Base-by-base conservation (phyloP, 2,113 vertebrate species). In the Amphiprion ocellaris region DNA sequence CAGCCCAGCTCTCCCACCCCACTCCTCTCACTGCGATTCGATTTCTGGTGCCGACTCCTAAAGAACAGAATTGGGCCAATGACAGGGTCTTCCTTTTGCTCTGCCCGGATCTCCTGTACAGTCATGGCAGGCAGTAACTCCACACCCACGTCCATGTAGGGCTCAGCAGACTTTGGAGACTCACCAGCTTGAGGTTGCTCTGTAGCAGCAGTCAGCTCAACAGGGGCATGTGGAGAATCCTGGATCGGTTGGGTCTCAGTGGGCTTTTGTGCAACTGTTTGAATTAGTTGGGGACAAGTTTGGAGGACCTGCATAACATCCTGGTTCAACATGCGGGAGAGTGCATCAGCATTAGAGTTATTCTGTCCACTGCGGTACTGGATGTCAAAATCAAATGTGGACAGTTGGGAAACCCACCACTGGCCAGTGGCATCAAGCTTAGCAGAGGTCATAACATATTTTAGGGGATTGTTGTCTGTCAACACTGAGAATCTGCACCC, bases 401-500 rank as follows among this genome's bases (percentile, higher is more conserved):
- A 28, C n/a, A 80, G 26, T 1, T 1, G 41, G 0, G 62, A 73
- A 2, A 74, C 62, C 69, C 75, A 83, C 1, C 15, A 4, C 17
- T 74, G 58, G 1, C 52, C 69, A 0, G 33, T 37, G 7, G 33
- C 33, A 37, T 37, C 8, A 2, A 37, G 33, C 33, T 37, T 37
- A 2, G 9, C 49, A 1, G 50, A 10, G 9, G 58, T 5, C 63
- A 55, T 74, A 0, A 74, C 49, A 56, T 69, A 74, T 19, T 82
- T 56, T 8, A 63, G 56, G 0, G 53, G 54, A 41, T 66, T 63
- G 10, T 70, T 84, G 11, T 75, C 82, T 11, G 60, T 75, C 7
- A 12, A 24, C 4, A 74, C 70, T 0, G 64, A 74, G 26, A 79
- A 79, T 0, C 9, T 46, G 0, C 8, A 11, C 1, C 64, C 65